A percentile compares a stretch with the other conserved stretches of the same genome.
Conservation (phyloP, 2,888 invertebrate genomes). For the Panzeria rudis region DNA sequence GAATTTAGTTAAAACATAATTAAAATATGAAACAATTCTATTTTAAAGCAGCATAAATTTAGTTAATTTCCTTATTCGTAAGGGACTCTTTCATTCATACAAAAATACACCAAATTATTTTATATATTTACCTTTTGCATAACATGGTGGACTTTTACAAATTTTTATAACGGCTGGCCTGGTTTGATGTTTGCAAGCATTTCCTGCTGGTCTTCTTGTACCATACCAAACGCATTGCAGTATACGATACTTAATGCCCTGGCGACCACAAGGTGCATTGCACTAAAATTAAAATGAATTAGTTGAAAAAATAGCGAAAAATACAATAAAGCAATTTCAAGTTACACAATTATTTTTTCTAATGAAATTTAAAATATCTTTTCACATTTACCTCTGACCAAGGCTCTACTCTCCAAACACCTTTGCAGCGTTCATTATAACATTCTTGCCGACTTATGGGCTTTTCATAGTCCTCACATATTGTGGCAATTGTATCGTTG, state of each 20-base stretch:
- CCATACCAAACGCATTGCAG: slow-evolving; percentile 97
- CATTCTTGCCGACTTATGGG: slow-evolving; percentile 93
- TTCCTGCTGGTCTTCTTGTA: slow-evolving; percentile 92
- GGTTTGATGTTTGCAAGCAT: slow-evolving; percentile 91
- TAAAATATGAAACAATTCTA: no score
- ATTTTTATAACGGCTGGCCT: slow-evolving; percentile 91
- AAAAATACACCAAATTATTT: not conserved
- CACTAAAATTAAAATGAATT: slow-evolving; percentile 86
- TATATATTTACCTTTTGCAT: slow-evolving; percentile 83
- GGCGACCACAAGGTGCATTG: slow-evolving; percentile 91
- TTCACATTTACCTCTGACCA: slow-evolving; percentile 93
- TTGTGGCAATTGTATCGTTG: slow-evolving; percentile 79
- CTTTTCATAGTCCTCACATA: slow-evolving; percentile 89
- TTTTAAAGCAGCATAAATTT: no score
- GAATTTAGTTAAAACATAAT: no score
- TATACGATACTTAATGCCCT: slow-evolving; percentile 94
- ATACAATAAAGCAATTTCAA: slow-evolving; percentile 40
- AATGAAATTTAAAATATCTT: not conserved
- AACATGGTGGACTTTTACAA: slow-evolving; percentile 90
- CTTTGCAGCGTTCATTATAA: slow-evolving; percentile 91
- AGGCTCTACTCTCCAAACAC: slow-evolving; percentile 94
- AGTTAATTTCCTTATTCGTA: not conserved
- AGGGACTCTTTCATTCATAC: not conserved
- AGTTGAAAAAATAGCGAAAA: not conserved
- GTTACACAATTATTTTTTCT: not conserved